Percentiles rank a stretch among this genome's conserved stretches.
These are phyloP conservation scores for Athalia rosae DNA, from an alignment of 2,888 invertebrate species.

Conservation along the genomic window DNA sequence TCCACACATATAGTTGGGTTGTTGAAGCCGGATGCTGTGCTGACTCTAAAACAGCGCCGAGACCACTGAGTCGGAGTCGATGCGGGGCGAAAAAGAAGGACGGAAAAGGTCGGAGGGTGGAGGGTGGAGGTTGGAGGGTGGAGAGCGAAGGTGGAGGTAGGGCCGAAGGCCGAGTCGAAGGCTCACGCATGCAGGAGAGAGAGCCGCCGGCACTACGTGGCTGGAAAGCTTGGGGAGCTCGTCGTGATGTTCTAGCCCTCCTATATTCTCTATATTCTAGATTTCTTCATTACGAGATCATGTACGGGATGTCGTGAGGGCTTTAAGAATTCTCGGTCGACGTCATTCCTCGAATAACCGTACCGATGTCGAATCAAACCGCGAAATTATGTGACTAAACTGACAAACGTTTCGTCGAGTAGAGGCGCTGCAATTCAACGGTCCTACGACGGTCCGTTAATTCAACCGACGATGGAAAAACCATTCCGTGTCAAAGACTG, in stretches of 20 bases:
- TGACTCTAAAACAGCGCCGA: conserved; percentile 65
- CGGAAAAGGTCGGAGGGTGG: conserved; percentile 41
- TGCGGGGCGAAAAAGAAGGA: conserved; percentile 36
- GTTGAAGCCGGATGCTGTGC: conserved; percentile 64
- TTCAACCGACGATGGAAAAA: neutral
- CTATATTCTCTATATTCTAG: conserved; percentile 55
- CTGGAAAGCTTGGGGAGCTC: conserved; percentile 60
- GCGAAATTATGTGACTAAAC: conserved; percentile 26
- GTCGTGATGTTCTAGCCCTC: conserved; percentile 28
- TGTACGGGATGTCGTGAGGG: conserved; percentile 53
- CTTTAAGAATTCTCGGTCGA: conserved; percentile 48
- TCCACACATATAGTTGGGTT: conserved; percentile 67
- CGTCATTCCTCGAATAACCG: conserved; percentile 26
- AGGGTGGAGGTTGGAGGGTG: conserved; percentile 17
- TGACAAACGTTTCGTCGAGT: neutral
- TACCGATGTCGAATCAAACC: conserved; percentile 8
- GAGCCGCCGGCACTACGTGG: conserved; percentile 61
- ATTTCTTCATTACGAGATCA: conserved; percentile 66
- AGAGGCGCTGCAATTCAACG: neutral
- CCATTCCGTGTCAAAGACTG: neutral
- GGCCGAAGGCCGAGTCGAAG: conserved; percentile 51
- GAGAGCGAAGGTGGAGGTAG: conserved; percentile 48
- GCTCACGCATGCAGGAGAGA: conserved; percentile 62
- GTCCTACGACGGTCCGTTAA: neutral
- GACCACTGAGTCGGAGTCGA: conserved; percentile 37